Evolutionary conservation across 2,797 vertebrate genomes (phyloP).

Genomic region (Masticophis lateralis): DNA sequence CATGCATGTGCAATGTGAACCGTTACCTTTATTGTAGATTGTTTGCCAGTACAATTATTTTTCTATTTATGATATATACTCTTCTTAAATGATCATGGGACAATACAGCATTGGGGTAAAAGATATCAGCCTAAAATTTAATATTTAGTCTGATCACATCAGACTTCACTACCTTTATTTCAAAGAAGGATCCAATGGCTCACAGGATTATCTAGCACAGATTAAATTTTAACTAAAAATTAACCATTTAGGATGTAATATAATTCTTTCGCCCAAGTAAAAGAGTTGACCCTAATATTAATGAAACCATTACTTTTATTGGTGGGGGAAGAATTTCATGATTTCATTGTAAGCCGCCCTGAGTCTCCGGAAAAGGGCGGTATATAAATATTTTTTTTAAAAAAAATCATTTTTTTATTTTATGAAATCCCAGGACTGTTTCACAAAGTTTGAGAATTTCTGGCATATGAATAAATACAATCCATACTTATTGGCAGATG

Average conservation of each 20-base stretch:
- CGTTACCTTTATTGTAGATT: neutral
- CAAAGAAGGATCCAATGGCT: too few species aligned
- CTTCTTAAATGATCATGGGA: neutral
- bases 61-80: neutral
- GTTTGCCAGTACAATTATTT: neutral
- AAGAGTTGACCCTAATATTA: neutral
- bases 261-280: neutral
- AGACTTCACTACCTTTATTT: too few species aligned
- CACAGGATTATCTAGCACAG: neutral
- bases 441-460: neutral
- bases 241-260: neutral
- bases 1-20: too few species aligned
- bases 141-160: too few species aligned
- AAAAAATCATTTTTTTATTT: neutral
- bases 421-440: neutral
- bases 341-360: neutral
- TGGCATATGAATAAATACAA: neutral
- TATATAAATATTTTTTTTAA: too few species aligned
- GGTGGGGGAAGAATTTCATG: neutral
- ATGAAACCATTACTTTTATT: neutral
- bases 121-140: too few species aligned
- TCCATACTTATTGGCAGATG: neutral
- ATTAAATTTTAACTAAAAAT: neutral
- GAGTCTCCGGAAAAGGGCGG: too few species aligned
- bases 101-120: too few species aligned